Evolutionary conservation across 53 echinoderm and acorn worm genomes (phyloP), one percentile per base, ranked within the genome.

Genomic region (Holothuria scabra): DNA sequence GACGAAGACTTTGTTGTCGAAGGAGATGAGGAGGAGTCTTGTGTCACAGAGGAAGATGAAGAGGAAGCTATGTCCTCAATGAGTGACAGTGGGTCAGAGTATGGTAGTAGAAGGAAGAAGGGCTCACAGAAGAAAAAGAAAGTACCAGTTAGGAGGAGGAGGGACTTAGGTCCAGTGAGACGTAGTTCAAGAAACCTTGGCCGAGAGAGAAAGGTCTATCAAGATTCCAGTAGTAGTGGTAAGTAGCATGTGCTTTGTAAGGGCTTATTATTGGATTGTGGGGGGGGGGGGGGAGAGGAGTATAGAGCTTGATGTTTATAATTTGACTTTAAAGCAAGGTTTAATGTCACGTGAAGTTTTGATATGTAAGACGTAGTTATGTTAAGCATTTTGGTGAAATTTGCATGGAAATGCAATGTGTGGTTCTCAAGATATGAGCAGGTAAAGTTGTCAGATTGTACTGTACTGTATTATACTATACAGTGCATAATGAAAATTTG

Each of bases 1-100:
- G 90, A 87, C 18, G 82, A 90, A 19, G 79, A 83, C 28, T 65
- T 55, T 52, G 4, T 76, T 25, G 76, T 3, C 21, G 89, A 89
- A 37, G 92, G 58, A 28, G 89, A 90, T 21, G 90, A 90, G 18
- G 90, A 90, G 18, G 90, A 90, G 61, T 85, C 65, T 2, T 61
- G 57, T 0, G 87, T 79, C 19, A 86, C 83, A 38, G 89, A 89
- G 55, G 92, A 66, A 28, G 89, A 88, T 25, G 92, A 66, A 33
- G 89, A 90, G 18, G 90, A 90, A 57, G 90, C 87, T 56, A 80
- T 76, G 7, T 75, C 84, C 0, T 84, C 76, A 8, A 86, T 83
- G 48, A 76, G 76, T 56, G 76, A 76, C 25, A 76, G 76, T 24
- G 76, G 76, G 48, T 76, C 76, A 76, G 76, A 56, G 76, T 76